Evolutionary conservation across 2,113 vertebrate genomes (phyloP), one percentile per base, ranked within the genome.

Genomic region (Hippocampus barbouri): DNA sequence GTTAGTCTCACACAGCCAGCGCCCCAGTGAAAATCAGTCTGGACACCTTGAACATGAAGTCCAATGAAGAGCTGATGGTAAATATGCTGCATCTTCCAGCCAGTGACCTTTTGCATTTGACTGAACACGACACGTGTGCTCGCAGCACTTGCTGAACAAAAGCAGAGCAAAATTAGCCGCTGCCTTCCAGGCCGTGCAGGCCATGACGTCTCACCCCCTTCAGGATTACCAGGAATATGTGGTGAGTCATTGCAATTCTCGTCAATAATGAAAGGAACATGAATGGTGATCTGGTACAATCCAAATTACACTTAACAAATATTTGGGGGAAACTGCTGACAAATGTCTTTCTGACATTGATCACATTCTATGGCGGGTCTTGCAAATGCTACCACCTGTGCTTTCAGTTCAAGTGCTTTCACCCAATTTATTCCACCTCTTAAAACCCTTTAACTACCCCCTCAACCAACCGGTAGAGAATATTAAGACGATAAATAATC

Each of bases 21-120:
- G 15, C 12, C 18, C 40, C 75, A 9, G 27, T 18, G 21, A 45
- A 1, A 6, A 14, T 45, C 1, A 56, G 1, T 21, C 69, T 68
- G 34, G 27, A 62, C 12, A 25, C 1, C 27, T 70, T 91, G 74
- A 47, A 75, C 1, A 45, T 1, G 23, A 87, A 81, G 49, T 79
- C 79, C 61, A 90, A 86, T 18, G 81, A 87, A n/a, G 38, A 89
- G 68, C 78, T 92, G 3, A 0, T 88, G 86, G 91, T 92, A 86
- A 56, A n/a, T 21, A 8, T 38, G 27, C 34, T 2, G 53, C 8
- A 40, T 45, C 5, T 43, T 45, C 7, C 38, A 9, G 40, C 63
- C 40, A 6, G 21, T 25, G 21, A 15, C 14, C 14, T 2, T 66
- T 47, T 12, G 9, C 51, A 18, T 41, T 40, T 12, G 18, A 41